phyloP scores from a whole-genome alignment of 2,888 invertebrate genomes.

The Cerastis rubricosa region DNA sequence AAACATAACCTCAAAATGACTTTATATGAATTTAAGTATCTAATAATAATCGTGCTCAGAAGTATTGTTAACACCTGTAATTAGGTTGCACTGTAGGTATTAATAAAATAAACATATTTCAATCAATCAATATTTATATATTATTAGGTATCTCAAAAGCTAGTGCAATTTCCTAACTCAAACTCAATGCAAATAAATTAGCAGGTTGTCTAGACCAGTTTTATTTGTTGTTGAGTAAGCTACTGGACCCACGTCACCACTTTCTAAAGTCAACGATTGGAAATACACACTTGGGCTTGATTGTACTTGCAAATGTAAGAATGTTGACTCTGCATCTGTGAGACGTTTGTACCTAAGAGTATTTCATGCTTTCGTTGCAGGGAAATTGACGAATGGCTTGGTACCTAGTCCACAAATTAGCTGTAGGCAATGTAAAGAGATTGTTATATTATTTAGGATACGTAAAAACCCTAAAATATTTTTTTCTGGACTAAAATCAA shows the following conservation, averaged over 20 bases:
- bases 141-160: neutral
- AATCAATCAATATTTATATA: neutral
- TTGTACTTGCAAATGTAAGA: constrained; percentile 6
- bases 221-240: constrained; percentile 24
- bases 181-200: constrained; percentile 3
- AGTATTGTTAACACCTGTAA: neutral
- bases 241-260: constrained; percentile 9
- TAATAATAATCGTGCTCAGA: neutral
- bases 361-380: neutral
- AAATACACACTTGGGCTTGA: neutral
- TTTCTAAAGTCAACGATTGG: constrained; percentile 28
- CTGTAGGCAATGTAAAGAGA: neutral
- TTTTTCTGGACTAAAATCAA: neutral
- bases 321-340: constrained; percentile 11
- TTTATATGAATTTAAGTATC: neutral
- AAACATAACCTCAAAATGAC: neutral
- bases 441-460: neutral
- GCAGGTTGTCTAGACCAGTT: constrained; percentile 3
- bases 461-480: neutral
- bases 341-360: neutral
- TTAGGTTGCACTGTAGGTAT: neutral
- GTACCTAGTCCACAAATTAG: neutral
- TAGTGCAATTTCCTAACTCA: neutral
- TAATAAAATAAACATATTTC: neutral
- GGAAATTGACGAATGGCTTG: neutral